Evolutionary conservation across 2,888 invertebrate species (phyloP).

Genomic region (Tenodera sinensis): DNA sequence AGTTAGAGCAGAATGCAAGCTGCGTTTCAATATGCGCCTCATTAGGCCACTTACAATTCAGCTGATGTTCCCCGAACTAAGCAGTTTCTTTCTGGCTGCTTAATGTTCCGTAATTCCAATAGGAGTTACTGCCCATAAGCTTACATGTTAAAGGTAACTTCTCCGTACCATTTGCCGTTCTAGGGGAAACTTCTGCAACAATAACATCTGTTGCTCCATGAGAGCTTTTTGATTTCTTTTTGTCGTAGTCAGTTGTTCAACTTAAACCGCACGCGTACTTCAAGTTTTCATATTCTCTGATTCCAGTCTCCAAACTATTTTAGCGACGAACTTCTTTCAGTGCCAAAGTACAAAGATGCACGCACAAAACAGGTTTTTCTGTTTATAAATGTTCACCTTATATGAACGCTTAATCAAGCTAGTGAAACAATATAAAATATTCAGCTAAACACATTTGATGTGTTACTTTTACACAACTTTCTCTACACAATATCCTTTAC

Average conservation of each 20-base stretch:
- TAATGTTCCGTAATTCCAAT: not conserved
- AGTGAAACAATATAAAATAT: no score
- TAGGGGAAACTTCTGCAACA: not conserved
- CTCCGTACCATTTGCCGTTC: not conserved
- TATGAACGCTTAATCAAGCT: no score
- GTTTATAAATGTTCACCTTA: no score
- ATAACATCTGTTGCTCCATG: not conserved
- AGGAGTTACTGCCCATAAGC: not conserved
- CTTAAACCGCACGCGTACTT: not conserved
- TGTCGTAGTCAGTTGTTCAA: not conserved
- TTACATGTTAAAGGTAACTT: not conserved
- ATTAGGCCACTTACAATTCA: not conserved
- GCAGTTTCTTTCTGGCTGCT: no score
- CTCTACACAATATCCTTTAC: no score
- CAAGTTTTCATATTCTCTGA: not conserved
- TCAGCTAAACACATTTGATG: no score
- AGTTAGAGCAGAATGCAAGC: no score
- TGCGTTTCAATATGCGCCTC: not conserved
- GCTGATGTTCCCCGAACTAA: not conserved
- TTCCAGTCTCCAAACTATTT: not conserved
- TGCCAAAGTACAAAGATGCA: no score
- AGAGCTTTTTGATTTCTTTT: not conserved
- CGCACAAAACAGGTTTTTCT: no score
- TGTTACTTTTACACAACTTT: no score
- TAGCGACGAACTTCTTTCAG: not conserved